These are phyloP conservation scores for Oikopleura albicans DNA, from an alignment of 23 tunicate genomes.

Conservation along the genomic window DNA sequence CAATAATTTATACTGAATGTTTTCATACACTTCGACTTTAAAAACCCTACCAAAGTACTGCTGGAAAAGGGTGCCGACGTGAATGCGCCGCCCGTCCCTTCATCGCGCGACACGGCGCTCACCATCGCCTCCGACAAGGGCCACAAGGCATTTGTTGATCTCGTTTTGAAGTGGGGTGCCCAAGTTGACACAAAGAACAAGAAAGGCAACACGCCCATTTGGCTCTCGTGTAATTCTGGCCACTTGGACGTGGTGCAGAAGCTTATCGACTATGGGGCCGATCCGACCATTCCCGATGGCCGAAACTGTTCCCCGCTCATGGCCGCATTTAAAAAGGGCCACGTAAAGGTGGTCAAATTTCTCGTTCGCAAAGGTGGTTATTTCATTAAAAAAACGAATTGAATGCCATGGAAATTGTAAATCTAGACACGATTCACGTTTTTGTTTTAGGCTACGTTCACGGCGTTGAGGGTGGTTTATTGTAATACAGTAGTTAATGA, in stretches of 20 bases:
- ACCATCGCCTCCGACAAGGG: slow-evolving; percentile 99
- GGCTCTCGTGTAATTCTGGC: slow-evolving; percentile 95
- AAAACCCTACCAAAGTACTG: too few relatives aligned
- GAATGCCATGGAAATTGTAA: too few relatives aligned
- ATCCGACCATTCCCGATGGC: slow-evolving; percentile 54
- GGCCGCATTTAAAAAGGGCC: slow-evolving; percentile 97
- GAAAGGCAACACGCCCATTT: slow-evolving; percentile 89
- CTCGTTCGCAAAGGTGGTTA: slow-evolving; percentile 21
- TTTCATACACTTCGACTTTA: too few relatives aligned
- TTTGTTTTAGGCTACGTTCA: too few relatives aligned
- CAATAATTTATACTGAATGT: too few relatives aligned
- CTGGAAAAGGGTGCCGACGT: slow-evolving; percentile 86
- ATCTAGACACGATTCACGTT: too few relatives aligned
- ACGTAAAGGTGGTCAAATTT: slow-evolving; percentile 46
- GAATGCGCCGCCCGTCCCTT: slow-evolving; percentile 92
- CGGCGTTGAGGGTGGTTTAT: too few relatives aligned
- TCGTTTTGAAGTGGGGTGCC: slow-evolving; percentile 48
- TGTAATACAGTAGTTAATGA: too few relatives aligned
- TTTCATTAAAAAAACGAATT: too few relatives aligned
- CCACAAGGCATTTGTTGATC: slow-evolving; percentile 62
- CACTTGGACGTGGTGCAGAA: slow-evolving; percentile 79
- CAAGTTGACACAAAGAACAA: slow-evolving; percentile 71
- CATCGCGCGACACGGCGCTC: slow-evolving; percentile 90
- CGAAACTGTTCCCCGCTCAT: slow-evolving; percentile 61
- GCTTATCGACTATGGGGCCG: slow-evolving; percentile 49